Evolutionary conservation across 2,113 vertebrate genomes (phyloP).

Genomic region (Pollachius pollachius): DNA sequence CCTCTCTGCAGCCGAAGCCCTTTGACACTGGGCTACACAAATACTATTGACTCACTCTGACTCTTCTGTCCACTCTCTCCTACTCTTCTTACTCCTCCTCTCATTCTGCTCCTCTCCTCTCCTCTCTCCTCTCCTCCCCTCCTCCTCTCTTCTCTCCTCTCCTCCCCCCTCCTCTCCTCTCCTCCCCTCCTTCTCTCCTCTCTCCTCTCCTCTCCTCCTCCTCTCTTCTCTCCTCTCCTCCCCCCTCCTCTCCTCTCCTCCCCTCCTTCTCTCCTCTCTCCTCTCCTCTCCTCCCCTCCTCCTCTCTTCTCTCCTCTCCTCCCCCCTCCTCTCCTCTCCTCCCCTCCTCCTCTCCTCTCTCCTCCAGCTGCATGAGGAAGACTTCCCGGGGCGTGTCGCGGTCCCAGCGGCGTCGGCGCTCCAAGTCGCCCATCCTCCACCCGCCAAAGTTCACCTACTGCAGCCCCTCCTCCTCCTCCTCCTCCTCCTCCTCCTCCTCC

Average conservation of each 20-base stretch:
- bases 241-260: too few relatives aligned
- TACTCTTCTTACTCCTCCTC: background rate
- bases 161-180: fast-evolving
- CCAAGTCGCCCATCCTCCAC: conserved; percentile 95
- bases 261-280: background rate
- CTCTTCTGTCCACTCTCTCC: background rate
- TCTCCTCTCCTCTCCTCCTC: background rate
- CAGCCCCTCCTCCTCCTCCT: conserved; percentile 61
- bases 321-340: background rate
- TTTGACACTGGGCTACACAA: too few relatives aligned
- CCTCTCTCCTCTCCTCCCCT: too few relatives aligned
- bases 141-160: background rate
- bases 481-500: conserved; percentile 54
- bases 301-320: background rate
- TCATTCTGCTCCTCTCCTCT: too few relatives aligned
- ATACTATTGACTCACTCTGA: too few relatives aligned
- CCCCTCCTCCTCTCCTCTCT: background rate
- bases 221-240: background rate
- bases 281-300: too few relatives aligned
- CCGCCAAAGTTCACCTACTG: conserved; percentile 94
- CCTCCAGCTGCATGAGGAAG: conserved; percentile 84
- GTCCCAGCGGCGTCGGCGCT: conserved; percentile 86
- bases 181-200: too few relatives aligned
- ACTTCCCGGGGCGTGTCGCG: conserved; percentile 80
- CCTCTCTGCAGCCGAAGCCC: background rate